These are phyloP conservation scores for Brachymystax lenok DNA, from an alignment of 2,797 vertebrate species.

Conservation along the genomic window DNA sequence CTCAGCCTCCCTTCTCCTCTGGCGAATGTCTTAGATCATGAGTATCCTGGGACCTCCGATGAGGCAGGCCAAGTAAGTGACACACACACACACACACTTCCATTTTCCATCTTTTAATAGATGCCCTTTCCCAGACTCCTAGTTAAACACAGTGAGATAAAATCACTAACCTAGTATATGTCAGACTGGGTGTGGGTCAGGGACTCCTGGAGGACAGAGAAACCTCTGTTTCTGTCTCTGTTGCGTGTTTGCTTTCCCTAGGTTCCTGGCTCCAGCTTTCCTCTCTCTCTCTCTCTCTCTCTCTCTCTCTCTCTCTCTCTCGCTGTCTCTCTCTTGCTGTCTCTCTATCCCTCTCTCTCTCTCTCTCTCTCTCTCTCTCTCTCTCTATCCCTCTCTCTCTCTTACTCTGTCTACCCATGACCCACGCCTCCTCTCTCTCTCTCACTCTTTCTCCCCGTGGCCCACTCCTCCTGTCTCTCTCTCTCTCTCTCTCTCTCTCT, in stretches of 20 bases:
- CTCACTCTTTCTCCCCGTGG: not conserved
- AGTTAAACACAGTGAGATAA: slow-evolving; percentile 24
- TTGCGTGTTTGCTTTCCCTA: slow-evolving; percentile 76
- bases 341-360: slow-evolving; percentile 27
- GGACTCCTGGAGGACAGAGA: slow-evolving; percentile 74
- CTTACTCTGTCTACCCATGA: not conserved
- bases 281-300: slow-evolving; percentile 25
- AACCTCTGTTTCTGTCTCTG: slow-evolving; percentile 64
- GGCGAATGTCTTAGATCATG: slow-evolving; percentile 76
- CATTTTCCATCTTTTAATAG: slow-evolving; percentile 29
- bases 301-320: slow-evolving; percentile 10
- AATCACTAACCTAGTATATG: slow-evolving; percentile 67
- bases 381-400: slow-evolving; percentile 13
- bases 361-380: slow-evolving; percentile 17
- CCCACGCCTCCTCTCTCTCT: not conserved
- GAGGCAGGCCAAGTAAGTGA: slow-evolving; percentile 71
- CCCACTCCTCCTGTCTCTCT: not conserved
- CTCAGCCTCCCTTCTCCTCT: slow-evolving; percentile 1
- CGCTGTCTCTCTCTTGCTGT: slow-evolving; percentile 18
- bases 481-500: slow-evolving; percentile 3
- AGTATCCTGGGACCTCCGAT: slow-evolving; percentile 58
- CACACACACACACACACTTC: slow-evolving; percentile 34
- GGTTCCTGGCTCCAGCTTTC: slow-evolving; percentile 56
- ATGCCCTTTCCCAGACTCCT: slow-evolving; percentile 22
- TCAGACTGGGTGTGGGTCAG: slow-evolving; percentile 64